Evolutionary conservation across 1,140 invertebrate genomes (phyloP).

Genomic region (Rhopalosiphum padi): DNA sequence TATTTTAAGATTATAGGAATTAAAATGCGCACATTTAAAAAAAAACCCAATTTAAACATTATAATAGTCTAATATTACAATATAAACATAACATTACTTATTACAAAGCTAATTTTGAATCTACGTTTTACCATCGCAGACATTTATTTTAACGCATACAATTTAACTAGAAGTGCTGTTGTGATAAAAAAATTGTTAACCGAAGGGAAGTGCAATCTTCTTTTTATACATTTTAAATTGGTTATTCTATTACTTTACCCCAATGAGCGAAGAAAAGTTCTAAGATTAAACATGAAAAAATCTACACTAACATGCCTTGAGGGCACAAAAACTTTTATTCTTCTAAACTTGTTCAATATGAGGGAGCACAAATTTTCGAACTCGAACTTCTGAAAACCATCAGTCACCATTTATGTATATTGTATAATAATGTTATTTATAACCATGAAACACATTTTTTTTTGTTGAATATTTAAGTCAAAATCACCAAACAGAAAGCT

Average conservation of each 20-base stretch:
- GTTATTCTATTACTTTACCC: slow-evolving; percentile 20
- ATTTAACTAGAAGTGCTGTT: not conserved
- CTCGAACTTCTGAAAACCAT: slow-evolving; percentile 18
- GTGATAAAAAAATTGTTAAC: not conserved
- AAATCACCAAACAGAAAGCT: not conserved
- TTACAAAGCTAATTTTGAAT: slow-evolving; percentile 14
- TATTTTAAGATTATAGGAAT: not conserved
- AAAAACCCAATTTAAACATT: not conserved
- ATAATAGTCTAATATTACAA: not conserved
- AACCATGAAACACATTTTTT: not conserved
- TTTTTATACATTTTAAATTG: slow-evolving; percentile 29
- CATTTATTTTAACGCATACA: not conserved
- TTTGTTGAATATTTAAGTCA: not conserved
- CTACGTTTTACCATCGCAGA: not conserved
- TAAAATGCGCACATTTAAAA: not conserved
- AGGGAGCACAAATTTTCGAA: slow-evolving; percentile 19
- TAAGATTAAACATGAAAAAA: slow-evolving; percentile 42
- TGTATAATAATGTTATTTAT: slow-evolving; percentile 37
- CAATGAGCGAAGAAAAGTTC: not conserved
- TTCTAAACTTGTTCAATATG: slow-evolving; percentile 47
- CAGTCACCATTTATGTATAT: slow-evolving; percentile 31
- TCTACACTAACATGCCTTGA: slow-evolving; percentile 14
- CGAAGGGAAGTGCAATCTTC: not conserved
- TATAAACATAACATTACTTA: not conserved
- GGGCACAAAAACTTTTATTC: slow-evolving; percentile 51